Conservation (phyloP, 2,888 invertebrate genomes). For the Sminthurinus aureus region DNA sequence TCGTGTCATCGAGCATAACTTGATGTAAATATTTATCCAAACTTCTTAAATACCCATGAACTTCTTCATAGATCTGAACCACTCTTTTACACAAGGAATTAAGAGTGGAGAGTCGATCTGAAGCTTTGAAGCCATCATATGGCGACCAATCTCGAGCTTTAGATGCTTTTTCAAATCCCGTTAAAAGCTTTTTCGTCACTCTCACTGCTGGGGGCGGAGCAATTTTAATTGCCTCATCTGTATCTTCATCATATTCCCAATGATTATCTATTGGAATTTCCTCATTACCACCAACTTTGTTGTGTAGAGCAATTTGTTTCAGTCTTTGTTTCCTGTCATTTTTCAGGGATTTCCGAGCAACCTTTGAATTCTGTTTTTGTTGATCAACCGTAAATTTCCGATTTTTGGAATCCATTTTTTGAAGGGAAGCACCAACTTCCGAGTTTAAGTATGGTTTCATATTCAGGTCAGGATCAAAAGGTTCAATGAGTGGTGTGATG, state of each 20-base stretch:
- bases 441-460: background rate
- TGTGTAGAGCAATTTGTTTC: slow-evolving; percentile 8
- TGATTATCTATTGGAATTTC: background rate
- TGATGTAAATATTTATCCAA: slow-evolving; percentile 10
- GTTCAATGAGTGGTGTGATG: slow-evolving; percentile 2
- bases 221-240: background rate
- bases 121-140: background rate
- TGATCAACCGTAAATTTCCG: background rate
- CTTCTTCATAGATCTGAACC: slow-evolving; percentile 22
- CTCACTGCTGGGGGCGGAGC: background rate
- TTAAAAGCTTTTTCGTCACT: background rate
- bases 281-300: slow-evolving; percentile 22
- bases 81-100: slow-evolving; percentile 26
- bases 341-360: background rate
- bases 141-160: slow-evolving; percentile 5
- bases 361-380: background rate
- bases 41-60: slow-evolving; percentile 1
- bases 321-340: background rate
- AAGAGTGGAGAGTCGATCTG: slow-evolving; percentile 9
- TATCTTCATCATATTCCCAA: background rate
- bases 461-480: slow-evolving; percentile 2
- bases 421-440: background rate
- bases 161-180: background rate
- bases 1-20: background rate
- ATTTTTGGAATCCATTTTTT: background rate